Base-by-base conservation (phyloP, 1,140 invertebrate species). In the Riptortus pedestris region DNA sequence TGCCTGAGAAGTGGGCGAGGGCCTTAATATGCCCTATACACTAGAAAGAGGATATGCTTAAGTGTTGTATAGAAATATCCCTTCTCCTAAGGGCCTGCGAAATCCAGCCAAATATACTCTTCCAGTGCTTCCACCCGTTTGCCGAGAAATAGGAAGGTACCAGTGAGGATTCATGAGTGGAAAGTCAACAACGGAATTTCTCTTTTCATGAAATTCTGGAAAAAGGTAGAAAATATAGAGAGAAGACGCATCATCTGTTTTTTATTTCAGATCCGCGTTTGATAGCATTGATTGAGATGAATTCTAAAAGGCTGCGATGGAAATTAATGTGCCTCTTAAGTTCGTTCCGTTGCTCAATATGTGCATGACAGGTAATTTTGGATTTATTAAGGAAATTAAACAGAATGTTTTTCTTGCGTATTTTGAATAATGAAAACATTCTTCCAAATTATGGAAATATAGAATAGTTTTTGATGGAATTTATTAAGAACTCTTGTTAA, bases 161-260 rank as follows among this genome's bases (percentile, higher is more conserved):
- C n/a, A 7, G 47, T 18, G 12, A 11, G 47, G n/a, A 48, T 11
- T 48, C 47, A 48, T 11, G n/a, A 12, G 18, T 18, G 33, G 33
- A 38, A n/a, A n/a, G 33, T 38, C 33, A 38, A 48, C 5, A 48
- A 11, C 20, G 18, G n/a, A 48, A 5, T 4, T 11, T 12, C 12
- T 48, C 14, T 38, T 14, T 38, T 38, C 14, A 14, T 38, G 5
- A 14, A 38, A 5, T 48, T 48, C 18, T n/a, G 47, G 5, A 12
- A 48, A 48, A 48, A 48, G n/a, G n/a, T 11, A 48, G 18, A 48
- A 20, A 48, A 48, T 48, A 48, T 48, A 18, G 47, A 48, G 7
- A 11, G 7, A 48, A 11, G n/a, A 11, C 47, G 18, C 47, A 18
- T 48, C 47, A n/a, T 20, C 47, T 48, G 47, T 48, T 48, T 48